phyloP scores from a whole-genome alignment of 2,797 vertebrate species.

The Anas acuta region DNA sequence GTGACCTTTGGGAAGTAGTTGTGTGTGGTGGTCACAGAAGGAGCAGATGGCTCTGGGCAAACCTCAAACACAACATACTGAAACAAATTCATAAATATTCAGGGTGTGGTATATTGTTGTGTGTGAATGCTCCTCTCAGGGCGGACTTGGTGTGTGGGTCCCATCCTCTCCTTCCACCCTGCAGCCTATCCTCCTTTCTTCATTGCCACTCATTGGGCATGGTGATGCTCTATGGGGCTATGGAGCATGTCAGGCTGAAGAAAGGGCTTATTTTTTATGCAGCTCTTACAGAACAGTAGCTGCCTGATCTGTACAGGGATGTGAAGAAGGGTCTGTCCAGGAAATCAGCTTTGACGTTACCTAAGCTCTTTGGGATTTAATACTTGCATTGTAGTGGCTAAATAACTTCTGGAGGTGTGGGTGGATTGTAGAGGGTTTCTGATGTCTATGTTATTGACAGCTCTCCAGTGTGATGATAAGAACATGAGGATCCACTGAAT shows the following conservation, averaged over 20 bases:
- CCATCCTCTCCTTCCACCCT: not conserved
- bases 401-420: not conserved
- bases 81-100: constrained; percentile 42
- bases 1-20: constrained; percentile 61
- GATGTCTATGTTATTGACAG: not conserved
- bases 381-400: not conserved
- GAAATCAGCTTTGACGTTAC: not conserved
- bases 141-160: not conserved
- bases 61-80: not conserved
- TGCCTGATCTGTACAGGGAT: not conserved
- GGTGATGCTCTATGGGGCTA: not conserved
- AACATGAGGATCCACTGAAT: not conserved
- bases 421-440: not conserved
- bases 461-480: not conserved
- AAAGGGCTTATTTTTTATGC: not conserved
- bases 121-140: not conserved
- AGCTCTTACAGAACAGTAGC: not conserved
- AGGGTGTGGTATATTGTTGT: not conserved
- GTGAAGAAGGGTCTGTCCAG: not conserved
- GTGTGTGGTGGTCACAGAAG: constrained; percentile 30
- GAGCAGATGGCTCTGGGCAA: constrained; percentile 57
- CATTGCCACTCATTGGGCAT: not conserved
- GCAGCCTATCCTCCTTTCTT: not conserved
- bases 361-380: not conserved
- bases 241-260: not conserved